Conservation (phyloP, 2,888 invertebrate genomes). For the Pseudoips prasinana region DNA sequence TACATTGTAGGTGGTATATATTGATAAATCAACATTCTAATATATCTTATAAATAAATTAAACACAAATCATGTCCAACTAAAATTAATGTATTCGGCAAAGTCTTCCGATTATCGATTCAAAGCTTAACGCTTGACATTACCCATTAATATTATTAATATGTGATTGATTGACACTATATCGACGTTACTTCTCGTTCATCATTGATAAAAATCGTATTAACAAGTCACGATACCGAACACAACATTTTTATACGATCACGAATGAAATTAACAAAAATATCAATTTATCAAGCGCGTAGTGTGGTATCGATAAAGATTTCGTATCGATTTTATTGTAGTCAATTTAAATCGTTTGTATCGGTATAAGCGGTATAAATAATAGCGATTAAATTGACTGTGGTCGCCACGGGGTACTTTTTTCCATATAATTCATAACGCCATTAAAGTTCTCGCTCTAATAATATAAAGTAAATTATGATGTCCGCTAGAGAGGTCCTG, state of each 20-base stretch:
- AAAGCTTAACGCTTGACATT: conserved; percentile 52
- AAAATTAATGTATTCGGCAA: conserved; percentile 38
- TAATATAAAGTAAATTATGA: conserved; percentile 70
- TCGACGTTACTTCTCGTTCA: conserved; percentile 49
- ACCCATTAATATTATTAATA: conserved; percentile 67
- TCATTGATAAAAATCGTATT: conserved; percentile 34
- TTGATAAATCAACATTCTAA: conserved; percentile 23
- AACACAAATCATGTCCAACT: conserved; percentile 24
- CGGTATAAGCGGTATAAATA: conserved; percentile 57
- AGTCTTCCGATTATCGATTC: conserved; percentile 60
- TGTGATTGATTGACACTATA: conserved; percentile 61
- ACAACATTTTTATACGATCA: conserved; percentile 33
- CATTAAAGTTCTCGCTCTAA: conserved; percentile 63
- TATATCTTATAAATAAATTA: conserved; percentile 22
- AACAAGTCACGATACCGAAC: conserved; percentile 44
- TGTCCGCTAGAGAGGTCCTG: conserved; percentile 55
- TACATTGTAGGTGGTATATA: not conserved
- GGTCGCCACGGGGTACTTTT: conserved; percentile 60
- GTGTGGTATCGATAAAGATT: conserved; percentile 28
- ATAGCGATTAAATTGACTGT: conserved; percentile 61
- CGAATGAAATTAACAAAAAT: conserved; percentile 33
- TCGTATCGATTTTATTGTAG: conserved; percentile 24
- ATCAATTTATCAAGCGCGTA: conserved; percentile 30
- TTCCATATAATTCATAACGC: conserved; percentile 58
- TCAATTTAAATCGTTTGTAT: conserved; percentile 28